These are phyloP conservation scores for Hyperopisus bebe DNA, from an alignment of 2,113 vertebrate genomes.

Conservation along the genomic window DNA sequence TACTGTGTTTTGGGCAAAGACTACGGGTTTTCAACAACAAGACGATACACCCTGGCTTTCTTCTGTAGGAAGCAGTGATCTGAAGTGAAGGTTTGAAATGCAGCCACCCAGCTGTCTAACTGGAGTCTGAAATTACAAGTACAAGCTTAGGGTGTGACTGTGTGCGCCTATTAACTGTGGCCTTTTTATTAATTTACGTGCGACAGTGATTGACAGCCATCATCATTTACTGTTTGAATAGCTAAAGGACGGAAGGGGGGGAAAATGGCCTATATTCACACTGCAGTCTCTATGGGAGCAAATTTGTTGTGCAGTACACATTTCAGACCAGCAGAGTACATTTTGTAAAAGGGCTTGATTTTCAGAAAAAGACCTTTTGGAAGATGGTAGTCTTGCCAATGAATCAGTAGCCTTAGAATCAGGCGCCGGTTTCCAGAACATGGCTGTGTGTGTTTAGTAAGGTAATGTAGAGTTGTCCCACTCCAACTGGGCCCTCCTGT, in stretches of 20 bases:
- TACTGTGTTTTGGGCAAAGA: conserved; percentile 20
- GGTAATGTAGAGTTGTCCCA: conserved; percentile 80
- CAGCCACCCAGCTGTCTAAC: neutral
- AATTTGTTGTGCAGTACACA: conserved; percentile 17
- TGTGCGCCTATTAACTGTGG: neutral
- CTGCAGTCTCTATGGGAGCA: neutral
- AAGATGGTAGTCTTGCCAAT: conserved; percentile 26
- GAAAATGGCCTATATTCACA: neutral
- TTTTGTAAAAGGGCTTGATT: conserved; percentile 15
- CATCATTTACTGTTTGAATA: neutral
- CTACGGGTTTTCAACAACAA: conserved; percentile 15
- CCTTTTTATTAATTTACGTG: neutral
- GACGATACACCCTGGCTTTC: neutral
- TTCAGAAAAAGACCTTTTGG: conserved; percentile 22
- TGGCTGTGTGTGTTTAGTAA: conserved; percentile 58
- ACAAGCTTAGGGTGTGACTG: neutral
- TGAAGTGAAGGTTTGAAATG: neutral
- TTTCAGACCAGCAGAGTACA: conserved; percentile 27
- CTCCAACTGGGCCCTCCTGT: conserved; percentile 72
- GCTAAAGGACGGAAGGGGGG: neutral
- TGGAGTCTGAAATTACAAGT: neutral
- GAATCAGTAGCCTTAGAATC: conserved; percentile 23
- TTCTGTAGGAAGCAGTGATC: neutral
- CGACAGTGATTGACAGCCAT: conserved; percentile 6
- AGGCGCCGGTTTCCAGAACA: conserved; percentile 15